These are phyloP conservation scores for Pangasianodon hypophthalmus DNA, from an alignment of 2,113 vertebrate genomes.

Conservation along the genomic window DNA sequence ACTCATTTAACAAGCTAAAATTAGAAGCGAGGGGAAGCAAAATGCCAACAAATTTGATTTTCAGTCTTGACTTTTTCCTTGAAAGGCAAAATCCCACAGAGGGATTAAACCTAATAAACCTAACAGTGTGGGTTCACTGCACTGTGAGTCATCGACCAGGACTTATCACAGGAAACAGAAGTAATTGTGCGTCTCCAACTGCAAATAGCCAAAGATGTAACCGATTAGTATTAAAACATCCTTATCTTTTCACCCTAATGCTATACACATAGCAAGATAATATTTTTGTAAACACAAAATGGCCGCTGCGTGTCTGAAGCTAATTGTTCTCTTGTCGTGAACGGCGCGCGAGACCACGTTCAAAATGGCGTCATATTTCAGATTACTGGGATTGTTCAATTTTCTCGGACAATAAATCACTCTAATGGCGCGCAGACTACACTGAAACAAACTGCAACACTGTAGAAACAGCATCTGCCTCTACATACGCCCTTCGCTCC, in stretches of 20 bases:
- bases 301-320: constrained; percentile 63
- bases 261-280: background rate
- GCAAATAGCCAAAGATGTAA: background rate
- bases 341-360: constrained; percentile 55
- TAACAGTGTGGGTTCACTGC: background rate
- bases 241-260: background rate
- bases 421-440: background rate
- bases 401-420: background rate
- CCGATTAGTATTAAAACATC: background rate
- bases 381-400: background rate
- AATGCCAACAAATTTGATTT: background rate
- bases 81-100: background rate
- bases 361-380: constrained; percentile 76
- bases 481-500: too few relatives aligned
- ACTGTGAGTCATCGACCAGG: too few relatives aligned
- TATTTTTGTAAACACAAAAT: constrained; percentile 67
- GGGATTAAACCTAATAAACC: background rate
- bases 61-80: background rate
- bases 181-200: background rate
- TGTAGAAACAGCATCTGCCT: background rate
- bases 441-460: background rate
- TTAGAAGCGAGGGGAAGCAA: background rate
- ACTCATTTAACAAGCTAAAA: background rate
- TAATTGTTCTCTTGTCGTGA: constrained; percentile 32
- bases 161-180: background rate